Percentiles rank a stretch among this genome's conserved stretches.
These are phyloP conservation scores for Argyresthia albistria DNA, from an alignment of 2,888 invertebrate genomes.

Conservation along the genomic window DNA sequence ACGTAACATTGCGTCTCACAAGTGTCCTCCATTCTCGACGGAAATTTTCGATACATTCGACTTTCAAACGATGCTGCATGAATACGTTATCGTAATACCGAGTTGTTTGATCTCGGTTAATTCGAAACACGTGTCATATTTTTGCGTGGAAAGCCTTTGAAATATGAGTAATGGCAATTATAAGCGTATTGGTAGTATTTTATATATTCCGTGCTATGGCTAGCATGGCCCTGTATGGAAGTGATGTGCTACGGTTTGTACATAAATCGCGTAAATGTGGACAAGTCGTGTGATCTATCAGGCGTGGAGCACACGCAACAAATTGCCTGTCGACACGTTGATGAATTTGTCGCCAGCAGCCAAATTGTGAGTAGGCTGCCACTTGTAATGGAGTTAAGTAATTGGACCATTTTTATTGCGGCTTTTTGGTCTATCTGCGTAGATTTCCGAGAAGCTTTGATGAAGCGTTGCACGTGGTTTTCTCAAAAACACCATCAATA, in stretches of 20 bases:
- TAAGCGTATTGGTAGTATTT: too few relatives aligned
- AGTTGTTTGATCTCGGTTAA: too few relatives aligned
- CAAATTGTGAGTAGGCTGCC: constrained; percentile 16
- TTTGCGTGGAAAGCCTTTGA: too few relatives aligned
- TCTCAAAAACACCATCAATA: too few relatives aligned
- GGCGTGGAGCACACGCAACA: constrained; percentile 65
- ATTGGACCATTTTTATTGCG: constrained; percentile 8
- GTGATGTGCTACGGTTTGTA: constrained; percentile 38
- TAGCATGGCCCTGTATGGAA: constrained; percentile 22
- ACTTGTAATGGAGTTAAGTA: constrained; percentile 19
- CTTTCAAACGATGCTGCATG: constrained; percentile 35
- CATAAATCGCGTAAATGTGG: constrained; percentile 63
- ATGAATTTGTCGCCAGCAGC: constrained; percentile 65
- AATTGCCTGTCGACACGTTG: constrained; percentile 66
- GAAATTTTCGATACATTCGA: constrained; percentile 32
- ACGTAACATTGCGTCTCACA: constrained; percentile 14
- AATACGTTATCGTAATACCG: constrained; percentile 10
- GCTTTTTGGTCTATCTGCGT: background rate
- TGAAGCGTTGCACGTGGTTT: background rate
- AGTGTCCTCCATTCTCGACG: constrained; percentile 25
- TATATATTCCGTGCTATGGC: background rate
- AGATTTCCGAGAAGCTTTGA: background rate
- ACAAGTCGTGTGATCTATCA: constrained; percentile 62
- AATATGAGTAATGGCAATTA: too few relatives aligned
- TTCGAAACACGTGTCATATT: too few relatives aligned